Conservation (phyloP, 2,888 invertebrate genomes). For the Melieria picta region DNA sequence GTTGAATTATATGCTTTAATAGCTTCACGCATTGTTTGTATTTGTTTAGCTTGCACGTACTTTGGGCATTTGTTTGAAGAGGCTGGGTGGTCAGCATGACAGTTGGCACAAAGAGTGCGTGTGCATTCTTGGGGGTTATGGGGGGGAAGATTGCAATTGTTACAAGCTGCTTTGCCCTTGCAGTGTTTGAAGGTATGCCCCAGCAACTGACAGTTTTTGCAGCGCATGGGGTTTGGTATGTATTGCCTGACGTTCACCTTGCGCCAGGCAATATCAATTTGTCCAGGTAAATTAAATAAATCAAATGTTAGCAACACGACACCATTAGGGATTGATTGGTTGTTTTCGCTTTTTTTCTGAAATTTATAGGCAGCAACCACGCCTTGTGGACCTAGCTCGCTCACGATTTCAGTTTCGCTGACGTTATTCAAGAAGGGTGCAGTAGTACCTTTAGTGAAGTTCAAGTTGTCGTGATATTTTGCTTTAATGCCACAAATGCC, state of each 20-base stretch:
- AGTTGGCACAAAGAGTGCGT: constrained; percentile 28
- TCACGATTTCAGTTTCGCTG: constrained; percentile 17
- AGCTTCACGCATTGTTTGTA: constrained; percentile 20
- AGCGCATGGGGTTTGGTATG: constrained; percentile 34
- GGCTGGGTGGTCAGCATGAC: constrained; percentile 16
- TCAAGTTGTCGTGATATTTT: constrained; percentile 9
- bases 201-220: constrained; percentile 28
- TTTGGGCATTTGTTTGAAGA: constrained; percentile 23
- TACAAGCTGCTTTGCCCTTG: constrained; percentile 15
- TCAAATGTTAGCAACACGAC: not conserved
- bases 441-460: constrained; percentile 14
- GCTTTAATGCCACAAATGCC: constrained; percentile 3
- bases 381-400: constrained; percentile 7
- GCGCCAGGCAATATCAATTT: constrained; percentile 2
- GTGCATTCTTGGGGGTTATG: constrained; percentile 20
- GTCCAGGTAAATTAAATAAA: not conserved
- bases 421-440: constrained; percentile 5
- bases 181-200: constrained; percentile 31
- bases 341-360: not conserved
- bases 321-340: not conserved
- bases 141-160: constrained; percentile 24
- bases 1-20: not conserved
- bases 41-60: constrained; percentile 30
- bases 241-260: not conserved
- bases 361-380: constrained; percentile 3